These are phyloP conservation scores for Andrena marginata DNA, from an alignment of 2,888 invertebrate species.

Conservation along the genomic window DNA sequence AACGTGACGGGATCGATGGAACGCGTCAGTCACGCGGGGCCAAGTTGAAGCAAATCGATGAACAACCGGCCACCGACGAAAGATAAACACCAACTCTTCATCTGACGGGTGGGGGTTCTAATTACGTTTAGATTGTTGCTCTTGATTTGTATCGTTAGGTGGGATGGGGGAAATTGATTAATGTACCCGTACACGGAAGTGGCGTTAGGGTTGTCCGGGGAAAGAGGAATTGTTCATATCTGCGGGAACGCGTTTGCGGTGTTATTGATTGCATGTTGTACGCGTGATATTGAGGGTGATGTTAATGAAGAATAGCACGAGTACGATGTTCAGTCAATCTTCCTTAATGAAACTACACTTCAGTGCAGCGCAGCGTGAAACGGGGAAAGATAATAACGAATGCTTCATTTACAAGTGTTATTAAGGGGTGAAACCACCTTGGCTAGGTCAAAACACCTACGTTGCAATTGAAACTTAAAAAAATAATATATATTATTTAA, in stretches of 20 bases:
- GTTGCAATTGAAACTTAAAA: no score
- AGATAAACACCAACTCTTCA: not conserved
- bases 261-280: not conserved
- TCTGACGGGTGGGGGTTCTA: not conserved
- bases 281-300: not conserved
- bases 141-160: not conserved
- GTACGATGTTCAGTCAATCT: not conserved
- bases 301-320: not conserved
- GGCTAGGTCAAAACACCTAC: no score
- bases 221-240: not conserved
- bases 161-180: not conserved
- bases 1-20: conserved; percentile 12
- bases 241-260: not conserved
- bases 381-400: no score
- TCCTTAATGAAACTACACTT: not conserved
- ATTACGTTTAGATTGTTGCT: conserved; percentile 8
- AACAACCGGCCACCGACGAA: not conserved
- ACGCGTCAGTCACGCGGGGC: not conserved
- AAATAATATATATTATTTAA: no score
- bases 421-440: no score
- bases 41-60: not conserved
- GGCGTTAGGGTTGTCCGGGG: not conserved
- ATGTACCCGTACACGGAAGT: not conserved
- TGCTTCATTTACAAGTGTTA: no score
- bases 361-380: no score